These are phyloP conservation scores for Philereme vetulata DNA, from an alignment of 2,888 invertebrate genomes.

Conservation along the genomic window DNA sequence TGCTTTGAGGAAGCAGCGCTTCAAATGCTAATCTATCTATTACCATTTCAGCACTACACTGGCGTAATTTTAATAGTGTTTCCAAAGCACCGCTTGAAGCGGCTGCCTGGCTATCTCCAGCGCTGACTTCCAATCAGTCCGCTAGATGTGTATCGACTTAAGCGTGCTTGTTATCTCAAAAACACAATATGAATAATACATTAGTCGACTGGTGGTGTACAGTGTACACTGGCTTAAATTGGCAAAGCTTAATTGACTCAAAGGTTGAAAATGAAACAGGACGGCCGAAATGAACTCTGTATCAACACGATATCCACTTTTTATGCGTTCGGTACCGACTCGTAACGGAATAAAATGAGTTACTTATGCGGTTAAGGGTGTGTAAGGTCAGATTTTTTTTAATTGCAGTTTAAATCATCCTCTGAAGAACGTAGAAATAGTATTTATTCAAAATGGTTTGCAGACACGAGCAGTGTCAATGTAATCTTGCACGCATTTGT, in stretches of 20 bases:
- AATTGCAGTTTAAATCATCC: too few relatives aligned
- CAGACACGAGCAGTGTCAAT: too few relatives aligned
- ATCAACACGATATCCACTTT: conserved; percentile 53
- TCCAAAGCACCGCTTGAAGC: conserved; percentile 50
- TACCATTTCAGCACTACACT: conserved; percentile 33
- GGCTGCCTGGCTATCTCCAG: conserved; percentile 55
- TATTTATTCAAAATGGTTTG: too few relatives aligned
- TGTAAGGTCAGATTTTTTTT: conserved; percentile 3
- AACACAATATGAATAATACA: conserved; percentile 83
- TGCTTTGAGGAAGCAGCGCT: conserved; percentile 22
- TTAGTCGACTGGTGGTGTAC: conserved; percentile 69
- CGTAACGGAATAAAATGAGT: conserved; percentile 34
- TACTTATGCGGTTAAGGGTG: neutral
- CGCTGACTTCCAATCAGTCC: conserved; percentile 69
- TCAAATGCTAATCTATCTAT: conserved; percentile 45
- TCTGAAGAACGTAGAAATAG: too few relatives aligned
- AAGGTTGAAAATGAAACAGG: conserved; percentile 78
- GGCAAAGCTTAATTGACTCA: conserved; percentile 81
- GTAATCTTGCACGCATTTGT: too few relatives aligned
- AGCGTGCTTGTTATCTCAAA: conserved; percentile 82
- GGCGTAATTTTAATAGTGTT: conserved; percentile 65
- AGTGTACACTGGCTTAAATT: conserved; percentile 72
- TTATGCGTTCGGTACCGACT: conserved; percentile 47
- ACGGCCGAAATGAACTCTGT: conserved; percentile 46
- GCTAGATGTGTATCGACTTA: conserved; percentile 81